Evolutionary conservation across 2,797 vertebrate species (phyloP), one percentile per base, ranked within the genome.

Genomic region (Phoebastria nigripes): DNA sequence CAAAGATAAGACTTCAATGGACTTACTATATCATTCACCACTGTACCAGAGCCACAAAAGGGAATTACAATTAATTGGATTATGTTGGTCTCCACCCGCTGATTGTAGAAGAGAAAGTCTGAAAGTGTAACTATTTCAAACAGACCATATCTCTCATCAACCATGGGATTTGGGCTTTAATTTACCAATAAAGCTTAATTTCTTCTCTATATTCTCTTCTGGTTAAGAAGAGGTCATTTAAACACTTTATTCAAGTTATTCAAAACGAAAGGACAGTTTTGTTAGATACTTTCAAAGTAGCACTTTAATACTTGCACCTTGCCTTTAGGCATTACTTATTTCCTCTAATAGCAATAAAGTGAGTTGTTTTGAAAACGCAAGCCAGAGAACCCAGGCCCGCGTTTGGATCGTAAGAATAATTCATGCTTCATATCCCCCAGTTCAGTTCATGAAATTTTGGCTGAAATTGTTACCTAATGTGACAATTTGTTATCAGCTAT

Each of bases 1-100:
- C 92, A 88, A 80, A 97, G 98, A 98, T 98, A 98, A 98, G 97
- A 98, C 98, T 98, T 98, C 98, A 98, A 97, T 98, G 96, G 95
- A 97, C 67, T 98, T 97, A 97, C 94, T 96, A 78, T 97, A 97
- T 98, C 97, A 97, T 95, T 96, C 56, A 96, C 97, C 94, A 96
- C 92, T 98, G 97, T 97, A 97, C 90, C 46, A 93, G 83, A 82
- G 95, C 95, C 91, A 98, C 97, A 98, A 98, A 98, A 97, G 98
- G 97, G 97, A 98, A 98, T 98, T 98, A 97, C 94, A 97, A 97
- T 98, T 98, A 98, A 98, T 98, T 98, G 98, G 98, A 98, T 98
- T 98, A 98, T 97, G 97, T 97, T 97, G 96, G 96, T 97, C 96
- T 98, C 97, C 96, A 96, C 97, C 97, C 71, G 90, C 97, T 98